A percentile compares a stretch with the other conserved stretches of the same genome.
phyloP scores from a whole-genome alignment of 2,113 vertebrate species.

The Porphyrio hochstetteri region DNA sequence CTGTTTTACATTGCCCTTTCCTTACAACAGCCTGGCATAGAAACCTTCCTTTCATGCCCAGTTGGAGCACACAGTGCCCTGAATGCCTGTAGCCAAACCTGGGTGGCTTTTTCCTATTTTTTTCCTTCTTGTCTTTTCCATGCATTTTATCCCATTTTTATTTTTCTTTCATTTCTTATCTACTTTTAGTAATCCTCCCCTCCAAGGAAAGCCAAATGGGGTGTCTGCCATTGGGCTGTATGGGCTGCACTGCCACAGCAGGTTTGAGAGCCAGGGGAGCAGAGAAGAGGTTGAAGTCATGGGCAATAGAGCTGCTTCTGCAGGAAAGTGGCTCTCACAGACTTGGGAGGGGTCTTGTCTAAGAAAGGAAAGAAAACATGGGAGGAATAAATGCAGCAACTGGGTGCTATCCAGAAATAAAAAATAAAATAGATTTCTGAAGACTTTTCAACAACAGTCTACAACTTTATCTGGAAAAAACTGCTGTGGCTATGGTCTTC shows the following conservation, averaged over 20 bases:
- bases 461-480: background rate
- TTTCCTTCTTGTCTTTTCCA: background rate
- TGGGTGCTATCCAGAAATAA: background rate
- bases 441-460: background rate
- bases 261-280: background rate
- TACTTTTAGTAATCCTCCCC: background rate
- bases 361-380: background rate
- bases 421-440: background rate
- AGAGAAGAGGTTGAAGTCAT: background rate
- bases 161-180: background rate
- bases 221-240: background rate
- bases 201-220: background rate
- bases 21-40: background rate
- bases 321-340: background rate
- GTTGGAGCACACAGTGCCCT: background rate
- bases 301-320: background rate
- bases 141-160: background rate
- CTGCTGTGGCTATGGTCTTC: background rate
- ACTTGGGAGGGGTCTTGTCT: background rate
- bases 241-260: background rate
- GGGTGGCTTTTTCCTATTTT: background rate
- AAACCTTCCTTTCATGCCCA: background rate
- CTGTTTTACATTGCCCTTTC: background rate
- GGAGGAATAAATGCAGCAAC: background rate
- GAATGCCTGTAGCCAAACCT: background rate